phyloP scores from a whole-genome alignment of 2,888 invertebrate genomes.

The Eremobia ochroleuca region DNA sequence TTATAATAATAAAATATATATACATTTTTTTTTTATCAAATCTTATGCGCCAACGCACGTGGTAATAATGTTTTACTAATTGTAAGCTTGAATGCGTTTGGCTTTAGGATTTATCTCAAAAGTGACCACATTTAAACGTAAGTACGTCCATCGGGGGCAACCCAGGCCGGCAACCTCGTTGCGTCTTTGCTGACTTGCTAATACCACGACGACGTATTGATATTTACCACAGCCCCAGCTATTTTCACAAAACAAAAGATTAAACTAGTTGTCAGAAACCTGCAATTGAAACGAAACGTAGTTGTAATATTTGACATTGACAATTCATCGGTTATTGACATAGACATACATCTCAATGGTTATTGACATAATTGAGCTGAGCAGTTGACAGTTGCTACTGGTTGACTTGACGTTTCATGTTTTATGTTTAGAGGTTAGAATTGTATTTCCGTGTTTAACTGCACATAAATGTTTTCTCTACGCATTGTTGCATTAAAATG shows the following conservation, averaged over 20 bases:
- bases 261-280: no score
- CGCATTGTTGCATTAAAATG: slow-evolving; percentile 82
- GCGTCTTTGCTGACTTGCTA: neutral
- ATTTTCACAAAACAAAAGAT: neutral
- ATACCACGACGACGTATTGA: neutral
- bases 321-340: neutral
- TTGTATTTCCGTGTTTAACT: slow-evolving; percentile 59
- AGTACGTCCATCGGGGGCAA: neutral
- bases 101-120: neutral
- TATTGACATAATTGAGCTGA: no score
- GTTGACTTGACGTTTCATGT: slow-evolving; percentile 42
- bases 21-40: no score
- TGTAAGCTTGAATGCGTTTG: neutral
- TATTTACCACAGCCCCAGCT: neutral
- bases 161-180: neutral
- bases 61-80: no score
- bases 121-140: neutral
- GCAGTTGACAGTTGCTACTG: slow-evolving; percentile 7
- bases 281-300: slow-evolving; percentile 31
- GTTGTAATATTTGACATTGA: slow-evolving; percentile 17
- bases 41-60: no score
- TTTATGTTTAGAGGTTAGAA: slow-evolving; percentile 70
- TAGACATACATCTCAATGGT: no score
- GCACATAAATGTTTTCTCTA: slow-evolving; percentile 76
- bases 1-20: no score